Conservation (phyloP, 2,888 invertebrate species). For the Rhamphomyia laevipes region DNA sequence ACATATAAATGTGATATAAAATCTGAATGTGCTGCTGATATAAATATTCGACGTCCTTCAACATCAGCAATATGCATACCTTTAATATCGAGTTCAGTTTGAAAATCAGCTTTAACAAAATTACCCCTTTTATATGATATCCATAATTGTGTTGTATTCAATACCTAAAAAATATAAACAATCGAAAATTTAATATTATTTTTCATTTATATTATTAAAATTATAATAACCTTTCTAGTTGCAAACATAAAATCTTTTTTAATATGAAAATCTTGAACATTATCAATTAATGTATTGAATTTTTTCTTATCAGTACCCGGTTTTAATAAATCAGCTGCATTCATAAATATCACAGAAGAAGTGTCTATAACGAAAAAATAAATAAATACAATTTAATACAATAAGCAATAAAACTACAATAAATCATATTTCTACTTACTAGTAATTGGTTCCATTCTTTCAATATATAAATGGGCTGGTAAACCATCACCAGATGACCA, state of each 20-base stretch:
- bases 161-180: constrained; percentile 13
- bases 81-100: constrained; percentile 48
- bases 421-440: constrained; percentile 25
- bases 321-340: constrained; percentile 18
- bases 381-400: background rate
- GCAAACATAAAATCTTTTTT: constrained; percentile 79
- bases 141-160: constrained; percentile 49
- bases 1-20: constrained; percentile 67
- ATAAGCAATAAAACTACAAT: background rate
- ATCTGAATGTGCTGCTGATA: constrained; percentile 69
- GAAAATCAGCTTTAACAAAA: constrained; percentile 64
- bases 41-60: constrained; percentile 64
- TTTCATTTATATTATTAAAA: background rate
- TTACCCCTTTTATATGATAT: constrained; percentile 63
- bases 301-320: constrained; percentile 12
- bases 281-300: constrained; percentile 41
- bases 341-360: constrained; percentile 20
- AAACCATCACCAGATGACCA: constrained; percentile 52
- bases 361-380: constrained; percentile 13
- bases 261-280: constrained; percentile 71
- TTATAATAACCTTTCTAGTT: constrained; percentile 43
- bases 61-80: constrained; percentile 73
- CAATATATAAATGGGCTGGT: constrained; percentile 49
- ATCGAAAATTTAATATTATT: background rate
- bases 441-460: constrained; percentile 50